These are phyloP conservation scores for Brachyalestes nurse DNA, from an alignment of 2,797 vertebrate genomes.

Conservation along the genomic window DNA sequence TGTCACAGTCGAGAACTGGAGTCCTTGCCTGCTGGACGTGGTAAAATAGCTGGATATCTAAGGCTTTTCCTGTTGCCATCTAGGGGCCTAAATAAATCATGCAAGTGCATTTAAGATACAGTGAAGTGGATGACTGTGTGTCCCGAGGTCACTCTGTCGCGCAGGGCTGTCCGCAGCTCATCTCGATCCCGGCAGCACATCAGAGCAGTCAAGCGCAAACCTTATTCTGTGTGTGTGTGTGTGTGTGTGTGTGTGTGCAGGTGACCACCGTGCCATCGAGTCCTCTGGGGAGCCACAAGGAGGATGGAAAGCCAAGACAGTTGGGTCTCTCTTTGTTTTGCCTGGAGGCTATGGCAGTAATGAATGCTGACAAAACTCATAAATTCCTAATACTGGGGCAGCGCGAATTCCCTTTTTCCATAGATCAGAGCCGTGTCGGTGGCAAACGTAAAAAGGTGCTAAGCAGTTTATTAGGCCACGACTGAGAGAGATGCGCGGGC, in stretches of 20 bases:
- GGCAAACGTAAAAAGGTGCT: conserved; percentile 52
- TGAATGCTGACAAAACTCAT: conserved; percentile 64
- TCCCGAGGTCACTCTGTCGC: conserved; percentile 45
- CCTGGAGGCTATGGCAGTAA: conserved; percentile 59
- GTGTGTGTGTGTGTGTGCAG: conserved; percentile 28
- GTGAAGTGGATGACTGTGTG: conserved; percentile 41
- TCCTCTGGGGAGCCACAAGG: conserved; percentile 57
- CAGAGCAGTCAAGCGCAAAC: conserved; percentile 56
- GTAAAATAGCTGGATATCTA: conserved; percentile 32
- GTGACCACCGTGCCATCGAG: conserved; percentile 60
- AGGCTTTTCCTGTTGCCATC: conserved; percentile 13
- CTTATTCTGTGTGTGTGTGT: conserved; percentile 31
- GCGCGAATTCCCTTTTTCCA: conserved; percentile 45
- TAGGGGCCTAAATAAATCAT: conserved; percentile 52
- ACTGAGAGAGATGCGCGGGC: conserved; percentile 33
- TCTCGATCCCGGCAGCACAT: conserved; percentile 51
- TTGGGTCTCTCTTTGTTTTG: conserved; percentile 60
- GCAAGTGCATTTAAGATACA: conserved; percentile 43
- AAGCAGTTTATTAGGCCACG: conserved; percentile 51
- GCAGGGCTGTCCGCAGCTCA: conserved; percentile 51
- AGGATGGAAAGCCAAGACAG: conserved; percentile 60
- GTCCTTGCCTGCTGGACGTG: background rate
- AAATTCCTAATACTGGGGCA: conserved; percentile 59
- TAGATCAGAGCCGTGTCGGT: conserved; percentile 49
- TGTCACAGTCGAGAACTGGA: background rate